Conservation (phyloP, 1,140 invertebrate genomes). For the Nylanderia fulva region DNA sequence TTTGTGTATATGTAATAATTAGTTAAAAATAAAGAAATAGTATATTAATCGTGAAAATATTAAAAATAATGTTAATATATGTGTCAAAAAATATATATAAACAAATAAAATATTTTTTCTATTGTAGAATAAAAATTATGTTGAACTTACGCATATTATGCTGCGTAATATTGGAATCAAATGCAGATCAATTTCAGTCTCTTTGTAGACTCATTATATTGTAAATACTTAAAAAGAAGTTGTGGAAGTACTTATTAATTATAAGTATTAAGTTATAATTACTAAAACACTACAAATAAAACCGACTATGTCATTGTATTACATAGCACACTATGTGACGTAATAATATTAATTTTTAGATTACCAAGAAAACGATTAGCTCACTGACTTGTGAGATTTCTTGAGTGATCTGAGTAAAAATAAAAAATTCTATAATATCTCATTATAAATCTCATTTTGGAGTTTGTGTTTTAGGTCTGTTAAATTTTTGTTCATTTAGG, state of each 20-base stretch:
- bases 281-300: slow-evolving; percentile 5
- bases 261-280: neutral
- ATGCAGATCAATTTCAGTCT: slow-evolving; percentile 23
- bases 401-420: too few species aligned
- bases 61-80: slow-evolving; percentile 3
- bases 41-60: neutral
- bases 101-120: slow-evolving; percentile 2
- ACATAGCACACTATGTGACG: neutral
- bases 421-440: neutral
- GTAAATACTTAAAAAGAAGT: slow-evolving; percentile 3
- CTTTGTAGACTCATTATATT: slow-evolving; percentile 10
- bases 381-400: neutral
- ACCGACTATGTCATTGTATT: neutral
- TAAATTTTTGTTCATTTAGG: neutral
- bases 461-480: slow-evolving; percentile 6
- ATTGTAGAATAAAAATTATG: slow-evolving; percentile 14
- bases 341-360: slow-evolving; percentile 11
- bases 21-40: slow-evolving; percentile 21
- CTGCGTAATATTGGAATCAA: neutral
- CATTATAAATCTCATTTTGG: slow-evolving; percentile 7
- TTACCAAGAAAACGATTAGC: neutral
- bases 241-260: slow-evolving; percentile 36
- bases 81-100: slow-evolving; percentile 4
- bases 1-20: neutral
- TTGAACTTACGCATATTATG: slow-evolving; percentile 2